These are phyloP conservation scores for Meteorus cinctellus DNA, from an alignment of 2,888 invertebrate species.

Conservation along the genomic window DNA sequence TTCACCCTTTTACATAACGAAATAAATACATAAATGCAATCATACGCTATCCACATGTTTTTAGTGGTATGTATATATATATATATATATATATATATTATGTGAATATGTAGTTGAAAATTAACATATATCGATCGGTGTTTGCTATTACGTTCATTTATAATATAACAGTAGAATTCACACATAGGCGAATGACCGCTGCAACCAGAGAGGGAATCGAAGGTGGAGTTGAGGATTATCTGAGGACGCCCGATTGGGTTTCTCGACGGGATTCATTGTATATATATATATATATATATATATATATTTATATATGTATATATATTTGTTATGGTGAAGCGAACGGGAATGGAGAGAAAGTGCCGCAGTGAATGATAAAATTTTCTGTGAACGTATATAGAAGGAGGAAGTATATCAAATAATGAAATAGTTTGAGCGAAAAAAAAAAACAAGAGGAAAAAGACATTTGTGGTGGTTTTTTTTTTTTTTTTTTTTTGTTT, in stretches of 20 bases:
- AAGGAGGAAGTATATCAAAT: slow-evolving; percentile 13
- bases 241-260: not conserved
- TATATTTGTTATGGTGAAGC: not conserved
- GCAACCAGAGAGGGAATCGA: not conserved
- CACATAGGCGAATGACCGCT: not conserved
- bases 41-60: not conserved
- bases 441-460: not conserved
- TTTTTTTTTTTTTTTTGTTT: not conserved
- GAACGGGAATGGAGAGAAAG: slow-evolving; percentile 13
- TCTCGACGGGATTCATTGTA: not conserved
- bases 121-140: not conserved
- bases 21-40: not conserved
- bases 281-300: too few species aligned
- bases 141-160: not conserved
- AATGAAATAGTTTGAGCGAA: not conserved
- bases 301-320: too few species aligned
- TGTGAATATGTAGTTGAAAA: not conserved
- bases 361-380: not conserved
- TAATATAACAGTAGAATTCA: not conserved
- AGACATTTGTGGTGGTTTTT: not conserved
- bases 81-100: too few species aligned
- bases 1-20: not conserved
- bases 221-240: slow-evolving; percentile 3
- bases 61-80: not conserved
- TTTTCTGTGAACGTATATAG: slow-evolving; percentile 2